A percentile compares a stretch with the other conserved stretches of the same genome.
Conservation (phyloP, 2,113 vertebrate species). For the Lepus americanus region DNA sequence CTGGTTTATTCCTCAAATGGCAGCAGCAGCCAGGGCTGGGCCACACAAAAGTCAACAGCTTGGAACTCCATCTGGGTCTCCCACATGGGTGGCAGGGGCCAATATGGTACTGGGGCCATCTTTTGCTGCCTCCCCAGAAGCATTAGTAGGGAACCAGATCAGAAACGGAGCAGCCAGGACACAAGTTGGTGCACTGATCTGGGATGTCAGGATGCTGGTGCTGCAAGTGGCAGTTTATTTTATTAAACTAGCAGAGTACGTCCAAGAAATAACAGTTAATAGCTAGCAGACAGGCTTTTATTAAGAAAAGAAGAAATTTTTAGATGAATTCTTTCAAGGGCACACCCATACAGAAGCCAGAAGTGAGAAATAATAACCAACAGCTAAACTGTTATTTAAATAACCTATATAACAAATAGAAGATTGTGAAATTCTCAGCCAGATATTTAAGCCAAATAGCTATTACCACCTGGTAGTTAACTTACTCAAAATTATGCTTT, state of each 20-base stretch:
- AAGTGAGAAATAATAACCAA: neutral
- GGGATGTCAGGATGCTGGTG: too few species aligned
- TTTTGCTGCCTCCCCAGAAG: too few species aligned
- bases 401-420: conserved; percentile 12
- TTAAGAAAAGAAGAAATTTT: conserved; percentile 17
- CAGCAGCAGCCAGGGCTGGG: too few species aligned
- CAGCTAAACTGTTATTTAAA: neutral
- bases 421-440: conserved; percentile 15
- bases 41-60: too few species aligned
- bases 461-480: neutral
- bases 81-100: too few species aligned
- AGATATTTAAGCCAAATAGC: neutral
- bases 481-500: neutral
- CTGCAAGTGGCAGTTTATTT: too few species aligned
- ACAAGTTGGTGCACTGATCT: too few species aligned
- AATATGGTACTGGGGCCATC: too few species aligned
- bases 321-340: conserved; percentile 50
- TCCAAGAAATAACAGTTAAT: neutral
- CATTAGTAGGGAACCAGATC: too few species aligned
- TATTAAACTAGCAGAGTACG: neutral
- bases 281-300: neutral
- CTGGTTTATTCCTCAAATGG: too few species aligned
- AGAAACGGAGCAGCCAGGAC: too few species aligned
- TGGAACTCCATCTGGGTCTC: too few species aligned
- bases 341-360: neutral